Evolutionary conservation across 1,140 invertebrate genomes (phyloP), one percentile per base, ranked within the genome.

Genomic region (Lordiphosa clarofinis): DNA sequence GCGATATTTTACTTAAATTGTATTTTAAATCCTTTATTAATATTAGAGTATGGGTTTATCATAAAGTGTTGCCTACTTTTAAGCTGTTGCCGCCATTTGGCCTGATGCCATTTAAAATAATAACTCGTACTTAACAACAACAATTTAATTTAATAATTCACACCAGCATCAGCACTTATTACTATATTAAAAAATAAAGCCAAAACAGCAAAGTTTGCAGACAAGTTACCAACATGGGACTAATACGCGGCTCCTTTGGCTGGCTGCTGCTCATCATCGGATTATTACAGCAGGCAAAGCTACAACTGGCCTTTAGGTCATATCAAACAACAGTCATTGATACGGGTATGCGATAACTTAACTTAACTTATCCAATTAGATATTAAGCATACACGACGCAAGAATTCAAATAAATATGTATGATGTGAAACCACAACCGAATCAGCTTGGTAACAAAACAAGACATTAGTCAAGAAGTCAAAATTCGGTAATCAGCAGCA

Each of bases 71-170:
- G 72, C 44, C 44, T 58, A 58, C 68, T 63, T 73, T 78, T 58
- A 40, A 61, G 67, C 52, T 40, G 28, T 15, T 57, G 48, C 40
- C 28, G 38, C 33, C n/a, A 35, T 66, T 28, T 44, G 19, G 21
- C 24, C 12, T 65, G 65, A 50, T 40, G 33, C 11, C 58, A 73
- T 78, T 73, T 79, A 73, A 79, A 79, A 79, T 73, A 79, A 79
- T 79, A 79, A 73, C 38, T 44, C 42, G 21, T 6, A 24, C 64
- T 19, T 19, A 19, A 54, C 42, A 79, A 73, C 60, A 58, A 61
- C 39, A 61, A 72, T 68, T 64, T 81, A 82, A 82, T 81, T 81
- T 57, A 81, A 81, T 82, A 76, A 76, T 81, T 82, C 54, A 81
- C 58, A 43, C 42, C 33, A 58, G 67, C 72, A 72, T 82, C 68